Evolutionary conservation across 2,888 invertebrate genomes (phyloP).

Genomic region (Dascillus cervinus): DNA sequence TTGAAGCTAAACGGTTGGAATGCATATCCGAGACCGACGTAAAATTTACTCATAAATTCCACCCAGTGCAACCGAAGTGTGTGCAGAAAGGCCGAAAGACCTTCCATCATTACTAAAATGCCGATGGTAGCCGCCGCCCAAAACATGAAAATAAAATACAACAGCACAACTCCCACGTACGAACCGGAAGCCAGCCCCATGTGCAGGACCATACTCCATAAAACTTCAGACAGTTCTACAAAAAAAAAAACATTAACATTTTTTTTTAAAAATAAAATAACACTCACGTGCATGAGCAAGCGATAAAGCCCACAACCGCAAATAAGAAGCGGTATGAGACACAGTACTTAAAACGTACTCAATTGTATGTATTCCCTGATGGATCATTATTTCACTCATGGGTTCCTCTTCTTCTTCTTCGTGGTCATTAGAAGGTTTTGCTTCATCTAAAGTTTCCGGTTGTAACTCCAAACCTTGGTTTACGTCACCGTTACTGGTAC

Average conservation of each 20-base stretch:
- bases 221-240: constrained; percentile 77
- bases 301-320: constrained; percentile 93
- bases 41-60: constrained; percentile 71
- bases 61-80: constrained; percentile 87
- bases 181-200: constrained; percentile 23
- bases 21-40: constrained; percentile 55
- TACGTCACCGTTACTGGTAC: constrained; percentile 51
- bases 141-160: constrained; percentile 61
- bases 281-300: constrained; percentile 86
- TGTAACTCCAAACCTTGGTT: constrained; percentile 61
- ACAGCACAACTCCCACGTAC: constrained; percentile 43
- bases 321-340: constrained; percentile 94
- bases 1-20: constrained; percentile 65
- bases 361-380: constrained; percentile 93
- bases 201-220: constrained; percentile 64
- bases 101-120: constrained; percentile 85
- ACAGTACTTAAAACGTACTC: constrained; percentile 94
- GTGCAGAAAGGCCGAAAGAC: constrained; percentile 83
- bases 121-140: constrained; percentile 78
- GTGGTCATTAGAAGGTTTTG: constrained; percentile 38
- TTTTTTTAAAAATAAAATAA: too few relatives aligned
- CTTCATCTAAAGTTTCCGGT: constrained; percentile 40
- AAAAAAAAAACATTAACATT: constrained; percentile 9
- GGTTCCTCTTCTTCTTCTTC: constrained; percentile 47
- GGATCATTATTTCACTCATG: constrained; percentile 83